Conservation (phyloP, 2,113 vertebrate genomes). For the Craseonycteris thonglongyai region DNA sequence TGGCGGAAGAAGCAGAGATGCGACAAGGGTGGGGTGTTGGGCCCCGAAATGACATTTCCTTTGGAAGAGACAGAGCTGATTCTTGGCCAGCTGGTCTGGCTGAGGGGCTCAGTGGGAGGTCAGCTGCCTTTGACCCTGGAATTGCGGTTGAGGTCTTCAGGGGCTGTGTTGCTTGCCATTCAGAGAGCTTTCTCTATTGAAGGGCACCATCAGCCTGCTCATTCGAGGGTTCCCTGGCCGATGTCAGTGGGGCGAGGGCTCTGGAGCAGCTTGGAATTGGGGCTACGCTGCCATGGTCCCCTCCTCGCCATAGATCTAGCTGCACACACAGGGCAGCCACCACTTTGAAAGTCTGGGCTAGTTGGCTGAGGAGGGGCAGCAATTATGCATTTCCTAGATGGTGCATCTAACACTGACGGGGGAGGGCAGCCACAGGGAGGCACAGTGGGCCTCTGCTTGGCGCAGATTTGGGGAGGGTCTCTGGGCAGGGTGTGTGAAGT, state of each 20-base stretch:
- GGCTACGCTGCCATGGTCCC: not conserved
- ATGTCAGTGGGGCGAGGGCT: not conserved
- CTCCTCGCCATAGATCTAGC: not conserved
- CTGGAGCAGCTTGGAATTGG: not conserved
- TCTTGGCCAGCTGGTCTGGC: not conserved
- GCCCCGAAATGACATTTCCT: accelerated
- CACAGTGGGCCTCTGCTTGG: not conserved
- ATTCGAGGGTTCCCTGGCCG: not conserved
- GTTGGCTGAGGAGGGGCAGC: too few relatives aligned
- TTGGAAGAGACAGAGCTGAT: not conserved
- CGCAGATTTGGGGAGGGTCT: not conserved
- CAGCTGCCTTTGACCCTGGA: not conserved
- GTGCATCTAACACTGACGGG: not conserved
- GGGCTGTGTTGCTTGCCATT: not conserved
- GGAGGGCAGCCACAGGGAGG: accelerated
- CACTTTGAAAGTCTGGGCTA: not conserved
- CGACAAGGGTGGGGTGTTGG: not conserved
- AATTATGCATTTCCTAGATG: accelerated
- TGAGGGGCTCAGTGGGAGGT: not conserved
- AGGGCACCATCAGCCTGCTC: not conserved
- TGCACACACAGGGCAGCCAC: accelerated
- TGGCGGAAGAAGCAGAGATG: too few relatives aligned
- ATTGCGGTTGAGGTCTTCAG: not conserved
- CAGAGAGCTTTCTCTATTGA: not conserved
- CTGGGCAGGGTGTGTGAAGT: not conserved